A percentile compares a stretch with the other conserved stretches of the same genome.
Evolutionary conservation across 2,113 vertebrate species (phyloP).

Genomic region (Thymallus thymallus): DNA sequence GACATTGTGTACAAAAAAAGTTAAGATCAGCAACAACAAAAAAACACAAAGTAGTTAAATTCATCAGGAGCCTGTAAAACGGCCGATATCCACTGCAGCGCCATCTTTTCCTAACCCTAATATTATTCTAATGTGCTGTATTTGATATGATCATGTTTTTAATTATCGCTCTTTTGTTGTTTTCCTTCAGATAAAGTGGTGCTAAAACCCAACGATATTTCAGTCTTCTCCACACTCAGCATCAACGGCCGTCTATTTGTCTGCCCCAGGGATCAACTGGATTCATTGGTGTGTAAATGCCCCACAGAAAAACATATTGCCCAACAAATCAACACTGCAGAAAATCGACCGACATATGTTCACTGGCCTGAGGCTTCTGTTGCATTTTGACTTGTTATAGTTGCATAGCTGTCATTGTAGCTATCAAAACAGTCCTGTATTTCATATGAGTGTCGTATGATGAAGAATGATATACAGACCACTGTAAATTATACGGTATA

Average conservation of each 20-base stretch:
- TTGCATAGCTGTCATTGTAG: background rate
- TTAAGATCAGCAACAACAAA: too few species aligned
- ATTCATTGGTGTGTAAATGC: constrained; percentile 86
- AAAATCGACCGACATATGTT: background rate
- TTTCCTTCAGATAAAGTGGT: constrained; percentile 84
- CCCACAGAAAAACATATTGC: constrained; percentile 3
- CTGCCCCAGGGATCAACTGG: constrained; percentile 89
- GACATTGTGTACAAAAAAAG: too few species aligned
- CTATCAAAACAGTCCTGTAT: background rate
- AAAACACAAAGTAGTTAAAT: too few species aligned
- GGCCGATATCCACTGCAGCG: background rate
- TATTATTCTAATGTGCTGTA: background rate
- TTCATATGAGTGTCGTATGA: background rate
- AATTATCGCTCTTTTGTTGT: background rate
- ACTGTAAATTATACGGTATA: background rate
- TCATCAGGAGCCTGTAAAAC: too few species aligned
- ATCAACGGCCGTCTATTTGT: constrained; percentile 92
- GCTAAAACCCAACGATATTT: constrained; percentile 90
- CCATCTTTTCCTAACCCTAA: background rate
- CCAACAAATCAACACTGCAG: background rate
- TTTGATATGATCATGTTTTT: background rate
- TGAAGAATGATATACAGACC: background rate
- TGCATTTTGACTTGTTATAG: background rate
- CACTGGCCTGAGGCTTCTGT: background rate
- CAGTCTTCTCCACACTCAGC: constrained; percentile 93